Base-by-base conservation (phyloP, 2,888 invertebrate species). In the Enchytraeus crypticus region DNA sequence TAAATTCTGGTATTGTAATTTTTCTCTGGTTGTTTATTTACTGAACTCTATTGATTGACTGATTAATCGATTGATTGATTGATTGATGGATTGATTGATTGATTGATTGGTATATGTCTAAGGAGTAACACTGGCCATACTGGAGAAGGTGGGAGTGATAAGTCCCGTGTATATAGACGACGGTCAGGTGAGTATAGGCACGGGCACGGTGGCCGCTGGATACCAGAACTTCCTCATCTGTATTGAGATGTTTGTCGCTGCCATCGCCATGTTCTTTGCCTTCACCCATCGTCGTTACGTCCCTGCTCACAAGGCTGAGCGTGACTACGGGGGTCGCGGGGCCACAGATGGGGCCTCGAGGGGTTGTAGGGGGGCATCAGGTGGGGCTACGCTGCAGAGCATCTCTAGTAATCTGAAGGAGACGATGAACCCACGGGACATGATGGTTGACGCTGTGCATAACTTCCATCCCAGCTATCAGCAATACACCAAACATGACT, bases 381-480 rank as follows among this genome's bases (percentile, higher is more conserved):
- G 56, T 11, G 29, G 53, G 60, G 93, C 97, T 69, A 97, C 96
- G 38, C 93, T 98, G 89, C 97, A 98, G 82, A 95, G 95, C 77
- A 98, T 98, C 81, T 95, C 95, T 58, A 92, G 90, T 82, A 97
- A 96, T 81, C 86, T 98, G 72, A 97, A 69, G 86, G 84, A 82
- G 70, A 83, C 82, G 21, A 83, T 83, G 81, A 83, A 82, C 69
- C 82, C 82, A 3, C 64, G 51, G 60, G 98, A 99, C 83, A 98
- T 98, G 80, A 96, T 98, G 95, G 96, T 96, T 75, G 98, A 79
- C 64, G 78, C 79, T 46, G 77, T 79, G 34, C 96, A 97, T 82
- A 97, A 97, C 83, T 97, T 97, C 85, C 98, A 99, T 84, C 98
- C 98, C 59, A 93, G 98, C 80, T 98, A 98, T 82, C 97, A 98